A percentile compares a stretch with the other conserved stretches of the same genome.
Conservation (phyloP, 2,113 vertebrate species). For the Caretta caretta region DNA sequence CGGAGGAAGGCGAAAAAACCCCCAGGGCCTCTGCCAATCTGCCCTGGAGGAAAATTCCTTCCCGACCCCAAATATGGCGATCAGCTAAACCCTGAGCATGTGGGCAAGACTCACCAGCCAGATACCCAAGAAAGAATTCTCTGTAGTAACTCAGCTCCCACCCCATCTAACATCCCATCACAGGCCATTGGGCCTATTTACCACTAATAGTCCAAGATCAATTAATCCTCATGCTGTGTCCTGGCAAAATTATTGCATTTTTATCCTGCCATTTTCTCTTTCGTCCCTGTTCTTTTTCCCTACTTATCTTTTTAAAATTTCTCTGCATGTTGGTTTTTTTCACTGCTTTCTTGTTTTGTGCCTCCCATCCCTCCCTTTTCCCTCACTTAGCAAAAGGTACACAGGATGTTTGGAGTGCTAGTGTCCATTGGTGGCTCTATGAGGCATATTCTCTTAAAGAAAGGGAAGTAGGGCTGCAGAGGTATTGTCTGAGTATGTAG, state of each 20-base stretch:
- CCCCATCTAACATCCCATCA: no score
- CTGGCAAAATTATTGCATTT: neutral
- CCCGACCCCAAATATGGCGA: no score
- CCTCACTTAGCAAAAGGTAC: neutral
- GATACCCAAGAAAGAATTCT: no score
- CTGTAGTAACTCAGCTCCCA: no score
- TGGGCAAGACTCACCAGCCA: no score
- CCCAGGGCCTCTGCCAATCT: no score
- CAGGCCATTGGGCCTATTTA: no score
- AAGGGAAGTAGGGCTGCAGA: neutral
- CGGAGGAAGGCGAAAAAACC: no score
- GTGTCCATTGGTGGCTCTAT: neutral
- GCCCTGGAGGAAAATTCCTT: no score
- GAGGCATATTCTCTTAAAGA: neutral
- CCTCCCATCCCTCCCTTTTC: neutral
- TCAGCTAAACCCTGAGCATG: no score
- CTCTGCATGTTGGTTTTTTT: neutral
- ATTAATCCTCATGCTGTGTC: neutral
- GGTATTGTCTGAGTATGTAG: neutral
- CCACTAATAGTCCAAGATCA: no score
- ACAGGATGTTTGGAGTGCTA: neutral
- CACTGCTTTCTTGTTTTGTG: neutral
- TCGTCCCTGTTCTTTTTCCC: neutral
- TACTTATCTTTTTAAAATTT: neutral
- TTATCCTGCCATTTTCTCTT: neutral